Base-by-base conservation (phyloP, 2,113 vertebrate genomes). In the Colaptes auratus region DNA sequence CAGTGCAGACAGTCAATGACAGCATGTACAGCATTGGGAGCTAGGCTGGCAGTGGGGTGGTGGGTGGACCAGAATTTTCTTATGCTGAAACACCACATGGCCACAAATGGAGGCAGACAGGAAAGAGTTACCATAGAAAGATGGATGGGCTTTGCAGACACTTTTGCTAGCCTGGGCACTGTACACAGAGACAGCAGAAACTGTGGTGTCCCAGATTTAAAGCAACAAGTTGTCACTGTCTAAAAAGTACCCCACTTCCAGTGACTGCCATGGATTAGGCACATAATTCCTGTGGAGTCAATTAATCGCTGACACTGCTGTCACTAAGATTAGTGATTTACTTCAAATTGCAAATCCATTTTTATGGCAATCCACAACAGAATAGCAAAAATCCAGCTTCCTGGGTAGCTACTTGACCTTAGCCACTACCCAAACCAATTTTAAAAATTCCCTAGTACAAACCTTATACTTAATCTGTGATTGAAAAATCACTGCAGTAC, bases 1-100 rank as follows among this genome's bases (percentile, higher is more conserved):
- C 12, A 15, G 28, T 9, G 12, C 13, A 56, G 46, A 42, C 46
- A 95, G 58, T 3, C 28, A 52, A 11, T 0, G 1, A 33, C 58
- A 28, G 16, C 52, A 58, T 0, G 0, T 12, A 7, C 0, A 2
- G 56, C 44, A 86, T 64, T 25, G 33, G 39, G 52, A 66, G 18
- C 31, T 6, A 28, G 11, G 52, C 44, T 80, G 52, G 65, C 35
- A 23, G 44, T 2, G 7, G 27, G 60, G 5, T 27, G 9, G 12
- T 17, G 21, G 9, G 12, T 17, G 21, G 67, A 39, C 15, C 36
- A 21, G 28, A 48, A 27, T n/a, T 59, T 53, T 67, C 35, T 71
- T 15, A 6, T 3, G 21, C 63, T 69, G 48, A 82, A 91, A 52
- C 9, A 73, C 23, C 1, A 0, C n/a, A 33, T 0, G 0, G 33